A percentile compares a stretch with the other conserved stretches of the same genome.
Evolutionary conservation across 2,113 vertebrate species (phyloP).

Genomic region (Hemichromis elongatus): DNA sequence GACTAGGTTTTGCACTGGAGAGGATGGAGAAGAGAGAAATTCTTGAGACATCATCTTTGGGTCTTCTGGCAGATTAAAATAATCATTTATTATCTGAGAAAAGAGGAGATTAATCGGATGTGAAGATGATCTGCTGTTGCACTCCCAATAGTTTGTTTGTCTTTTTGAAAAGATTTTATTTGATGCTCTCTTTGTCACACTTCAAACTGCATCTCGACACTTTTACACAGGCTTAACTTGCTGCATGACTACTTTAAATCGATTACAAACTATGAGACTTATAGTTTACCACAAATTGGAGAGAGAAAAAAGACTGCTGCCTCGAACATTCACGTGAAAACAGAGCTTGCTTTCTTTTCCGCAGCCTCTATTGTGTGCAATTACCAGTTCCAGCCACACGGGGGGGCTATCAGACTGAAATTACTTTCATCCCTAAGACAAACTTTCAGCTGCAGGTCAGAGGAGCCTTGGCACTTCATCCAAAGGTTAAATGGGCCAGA

Average conservation of each 20-base stretch:
- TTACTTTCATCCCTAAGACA: background rate
- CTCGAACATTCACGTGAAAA: background rate
- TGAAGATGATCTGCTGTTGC: background rate
- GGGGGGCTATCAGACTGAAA: background rate
- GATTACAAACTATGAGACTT: background rate
- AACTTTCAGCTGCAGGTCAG: background rate
- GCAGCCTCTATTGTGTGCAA: background rate
- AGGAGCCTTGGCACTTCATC: background rate
- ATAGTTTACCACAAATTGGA: background rate
- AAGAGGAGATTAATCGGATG: background rate
- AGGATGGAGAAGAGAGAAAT: background rate
- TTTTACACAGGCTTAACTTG: background rate
- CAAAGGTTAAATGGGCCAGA: slow-evolving; percentile 26
- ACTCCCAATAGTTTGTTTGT: background rate
- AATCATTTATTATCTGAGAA: background rate
- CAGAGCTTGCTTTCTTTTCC: background rate
- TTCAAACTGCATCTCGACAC: background rate
- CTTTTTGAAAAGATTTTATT: background rate
- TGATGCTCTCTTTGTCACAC: background rate
- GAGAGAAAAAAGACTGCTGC: fast-evolving
- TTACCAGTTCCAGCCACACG: slow-evolving; percentile 14
- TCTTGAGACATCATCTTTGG: background rate
- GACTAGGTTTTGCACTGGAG: fast-evolving
- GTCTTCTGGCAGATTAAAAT: background rate
- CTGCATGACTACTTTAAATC: background rate